These are phyloP conservation scores for Scomber scombrus DNA, from an alignment of 2,113 vertebrate genomes.

Conservation along the genomic window DNA sequence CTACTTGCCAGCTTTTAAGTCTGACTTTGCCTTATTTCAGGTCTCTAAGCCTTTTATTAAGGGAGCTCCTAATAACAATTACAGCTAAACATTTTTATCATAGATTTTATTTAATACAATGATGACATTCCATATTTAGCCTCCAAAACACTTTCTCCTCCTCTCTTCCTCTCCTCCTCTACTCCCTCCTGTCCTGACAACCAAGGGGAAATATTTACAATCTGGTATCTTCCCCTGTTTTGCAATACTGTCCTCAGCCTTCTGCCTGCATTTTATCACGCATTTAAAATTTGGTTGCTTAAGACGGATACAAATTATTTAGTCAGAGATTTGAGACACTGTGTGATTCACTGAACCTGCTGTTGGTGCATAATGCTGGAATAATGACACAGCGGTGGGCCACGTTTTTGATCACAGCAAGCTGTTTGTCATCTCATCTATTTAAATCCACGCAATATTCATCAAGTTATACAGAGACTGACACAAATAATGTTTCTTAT, in stretches of 20 bases:
- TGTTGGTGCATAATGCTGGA: conserved; percentile 1
- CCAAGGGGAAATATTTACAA: conserved; percentile 23
- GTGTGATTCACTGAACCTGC: neutral
- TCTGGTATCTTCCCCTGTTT: neutral
- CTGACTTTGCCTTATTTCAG: neutral
- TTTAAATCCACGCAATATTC: neutral
- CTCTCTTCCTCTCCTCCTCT: neutral
- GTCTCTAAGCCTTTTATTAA: neutral
- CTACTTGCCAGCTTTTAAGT: neutral
- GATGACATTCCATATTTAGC: conserved; percentile 33
- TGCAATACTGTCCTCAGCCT: neutral
- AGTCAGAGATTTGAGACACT: neutral
- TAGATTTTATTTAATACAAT: conserved; percentile 15
- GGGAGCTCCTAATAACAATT: neutral
- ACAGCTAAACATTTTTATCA: neutral
- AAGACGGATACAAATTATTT: neutral
- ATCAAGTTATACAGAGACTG: neutral
- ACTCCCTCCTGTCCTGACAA: conserved; percentile 1
- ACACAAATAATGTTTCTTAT: neutral
- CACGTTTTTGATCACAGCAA: neutral
- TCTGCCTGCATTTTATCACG: conserved; percentile 5
- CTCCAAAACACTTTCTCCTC: conserved; percentile 4
- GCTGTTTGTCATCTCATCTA: conserved; percentile 7
- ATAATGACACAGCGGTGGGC: neutral
- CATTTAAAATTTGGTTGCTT: neutral